Conservation (phyloP, 2,113 vertebrate species). For the Phylloscopus trochilus region DNA sequence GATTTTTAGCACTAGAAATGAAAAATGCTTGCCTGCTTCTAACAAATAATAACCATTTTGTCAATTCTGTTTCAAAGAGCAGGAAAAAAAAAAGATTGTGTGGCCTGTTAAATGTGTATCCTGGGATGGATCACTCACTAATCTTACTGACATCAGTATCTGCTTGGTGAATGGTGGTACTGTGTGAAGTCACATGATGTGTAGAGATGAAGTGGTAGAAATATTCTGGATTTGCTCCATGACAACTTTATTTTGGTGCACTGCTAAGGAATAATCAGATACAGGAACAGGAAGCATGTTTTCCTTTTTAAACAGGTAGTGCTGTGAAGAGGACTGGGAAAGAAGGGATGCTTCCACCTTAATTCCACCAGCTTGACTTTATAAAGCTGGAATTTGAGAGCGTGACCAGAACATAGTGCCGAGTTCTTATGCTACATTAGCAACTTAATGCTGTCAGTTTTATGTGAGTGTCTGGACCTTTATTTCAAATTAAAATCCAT, state of each 20-base stretch:
- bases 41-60: background rate
- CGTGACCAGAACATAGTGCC: background rate
- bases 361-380: background rate
- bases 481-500: constrained; percentile 20
- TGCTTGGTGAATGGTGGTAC: background rate
- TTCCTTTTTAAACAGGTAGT: background rate
- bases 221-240: background rate
- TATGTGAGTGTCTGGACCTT: background rate
- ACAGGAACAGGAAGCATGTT: background rate
- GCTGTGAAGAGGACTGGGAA: background rate
- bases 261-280: background rate
- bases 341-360: background rate
- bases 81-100: background rate
- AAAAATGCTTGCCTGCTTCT: background rate
- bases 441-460: background rate
- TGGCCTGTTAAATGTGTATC: background rate
- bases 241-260: background rate
- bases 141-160: background rate
- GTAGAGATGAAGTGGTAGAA: background rate
- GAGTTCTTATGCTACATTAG: background rate
- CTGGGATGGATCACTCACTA: background rate
- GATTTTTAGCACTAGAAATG: background rate
- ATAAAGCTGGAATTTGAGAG: constrained; percentile 13
- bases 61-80: background rate
- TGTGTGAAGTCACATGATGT: background rate